Percentiles rank a stretch among this genome's conserved stretches.
These are phyloP conservation scores for Sinocyclocheilus anophthalmus DNA, from an alignment of 2,113 vertebrate species.

Conservation along the genomic window DNA sequence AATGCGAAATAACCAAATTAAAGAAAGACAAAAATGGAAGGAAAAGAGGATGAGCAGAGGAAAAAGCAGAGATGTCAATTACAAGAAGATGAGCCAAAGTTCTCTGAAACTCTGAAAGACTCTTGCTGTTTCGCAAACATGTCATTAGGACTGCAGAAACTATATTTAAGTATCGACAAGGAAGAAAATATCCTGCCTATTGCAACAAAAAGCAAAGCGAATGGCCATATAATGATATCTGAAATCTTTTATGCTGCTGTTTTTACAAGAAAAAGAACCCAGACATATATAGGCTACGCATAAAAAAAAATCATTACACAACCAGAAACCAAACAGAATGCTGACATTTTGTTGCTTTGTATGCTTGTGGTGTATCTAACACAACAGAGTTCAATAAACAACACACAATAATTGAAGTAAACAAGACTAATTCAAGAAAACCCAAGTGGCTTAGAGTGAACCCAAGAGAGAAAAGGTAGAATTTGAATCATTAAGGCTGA, in stretches of 20 bases:
- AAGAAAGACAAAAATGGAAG: not conserved
- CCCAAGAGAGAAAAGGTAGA: not conserved
- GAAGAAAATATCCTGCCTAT: not conserved
- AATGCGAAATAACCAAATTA: not conserved
- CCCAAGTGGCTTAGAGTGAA: slow-evolving; percentile 17
- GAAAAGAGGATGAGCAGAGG: not conserved
- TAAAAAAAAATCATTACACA: not conserved
- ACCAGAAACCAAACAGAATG: not conserved
- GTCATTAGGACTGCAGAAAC: slow-evolving; percentile 12
- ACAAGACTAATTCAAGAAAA: slow-evolving; percentile 5
- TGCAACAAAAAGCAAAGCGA: not conserved
- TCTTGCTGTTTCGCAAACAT: not conserved
- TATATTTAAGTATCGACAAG: slow-evolving; percentile 16
- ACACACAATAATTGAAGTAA: not conserved
- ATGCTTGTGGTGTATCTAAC: not conserved
- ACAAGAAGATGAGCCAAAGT: slow-evolving; percentile 9
- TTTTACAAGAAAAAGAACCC: not conserved
- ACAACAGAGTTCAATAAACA: not conserved
- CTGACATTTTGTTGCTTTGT: not conserved
- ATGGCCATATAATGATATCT: slow-evolving; percentile 8
- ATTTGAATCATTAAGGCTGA: slow-evolving; percentile 4
- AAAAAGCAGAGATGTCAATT: not conserved
- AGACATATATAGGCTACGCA: not conserved
- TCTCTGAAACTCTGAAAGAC: not conserved
- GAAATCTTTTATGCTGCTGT: not conserved